Evolutionary conservation across 2,113 vertebrate genomes (phyloP), one percentile per base, ranked within the genome.

Genomic region (Chlorocebus sabaeus): DNA sequence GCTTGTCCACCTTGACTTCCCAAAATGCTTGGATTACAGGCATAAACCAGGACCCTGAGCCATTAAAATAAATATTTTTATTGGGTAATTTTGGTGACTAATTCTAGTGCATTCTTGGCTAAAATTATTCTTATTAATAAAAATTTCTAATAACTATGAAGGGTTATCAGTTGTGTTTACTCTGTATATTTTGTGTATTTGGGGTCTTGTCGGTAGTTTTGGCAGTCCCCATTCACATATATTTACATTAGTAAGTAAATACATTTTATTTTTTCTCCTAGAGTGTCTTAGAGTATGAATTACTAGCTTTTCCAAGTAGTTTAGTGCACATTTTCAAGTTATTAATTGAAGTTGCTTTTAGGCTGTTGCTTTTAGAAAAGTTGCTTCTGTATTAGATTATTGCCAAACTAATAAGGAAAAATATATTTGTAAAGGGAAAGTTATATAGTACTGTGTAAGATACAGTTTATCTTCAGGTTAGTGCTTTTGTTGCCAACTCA

Each of bases 51-150:
- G 30, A 12, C 61, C 61, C 27, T 13, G 27, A 64, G 61, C 61
- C 27, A 40, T 61, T 81, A 75, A 91, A 90, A 78, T 59, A 30
- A 70, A n/a, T 38, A 76, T 61, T 55, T 89, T 45, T 76, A 25
- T 30, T 90, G 6, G 17, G 27, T 76, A 87, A 52, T 61, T 86
- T 57, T 52, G 45, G 57, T 86, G 48, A 72, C 64, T 76, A 78
- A 78, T 68, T 86, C 45, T 79, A 68, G 32, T 82, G 8, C 3
- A 38, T 50, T 70, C 73, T 76, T 90, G 48, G 16, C 25, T 35
- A 86, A 93, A 80, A 76, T 94, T 70, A 57, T 86, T 95, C 32
- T 67, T 22, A 67, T 80, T 55, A 95, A 81, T 95, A 81, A 80
- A 84, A n/a, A 81, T 40, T 93, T 85, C 6, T 61, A 59, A 23